A percentile compares a stretch with the other conserved stretches of the same genome.
These are phyloP conservation scores for Corvus moneduloides DNA, from an alignment of 2,113 vertebrate species.

Conservation along the genomic window DNA sequence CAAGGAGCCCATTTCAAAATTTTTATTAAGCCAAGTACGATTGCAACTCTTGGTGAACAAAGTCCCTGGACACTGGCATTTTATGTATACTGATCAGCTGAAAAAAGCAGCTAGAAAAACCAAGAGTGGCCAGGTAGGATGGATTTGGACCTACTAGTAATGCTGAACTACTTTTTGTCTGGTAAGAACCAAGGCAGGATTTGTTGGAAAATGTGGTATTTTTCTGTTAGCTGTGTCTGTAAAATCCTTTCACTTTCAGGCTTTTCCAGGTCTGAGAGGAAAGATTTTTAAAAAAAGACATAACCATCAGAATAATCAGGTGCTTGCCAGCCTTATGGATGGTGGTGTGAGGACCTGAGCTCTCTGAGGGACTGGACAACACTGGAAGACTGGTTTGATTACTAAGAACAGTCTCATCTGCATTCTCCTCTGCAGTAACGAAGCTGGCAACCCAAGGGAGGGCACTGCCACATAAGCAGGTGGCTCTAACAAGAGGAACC, in stretches of 20 bases:
- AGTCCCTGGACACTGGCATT: background rate
- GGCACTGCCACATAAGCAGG: background rate
- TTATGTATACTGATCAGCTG: background rate
- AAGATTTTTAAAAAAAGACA: background rate
- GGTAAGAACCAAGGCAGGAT: background rate
- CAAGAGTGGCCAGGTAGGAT: background rate
- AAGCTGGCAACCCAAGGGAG: background rate
- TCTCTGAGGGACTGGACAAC: background rate
- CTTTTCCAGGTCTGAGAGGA: background rate
- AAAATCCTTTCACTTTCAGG: background rate
- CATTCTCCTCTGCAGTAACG: background rate
- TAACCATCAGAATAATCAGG: background rate
- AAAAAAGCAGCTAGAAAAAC: background rate
- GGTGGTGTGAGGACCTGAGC: background rate
- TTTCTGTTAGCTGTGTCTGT: background rate
- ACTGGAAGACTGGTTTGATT: background rate
- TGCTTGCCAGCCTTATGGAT: background rate
- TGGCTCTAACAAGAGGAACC: conserved; percentile 32
- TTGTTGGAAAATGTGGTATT: background rate
- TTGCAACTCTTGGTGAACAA: background rate
- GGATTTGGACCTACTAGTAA: background rate
- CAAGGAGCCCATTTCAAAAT: background rate
- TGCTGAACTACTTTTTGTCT: background rate
- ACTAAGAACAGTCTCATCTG: background rate
- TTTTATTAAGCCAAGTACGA: background rate